phyloP scores from a whole-genome alignment of 64 coral and sea anemone species.

The Dendrophyllia cribrosa region DNA sequence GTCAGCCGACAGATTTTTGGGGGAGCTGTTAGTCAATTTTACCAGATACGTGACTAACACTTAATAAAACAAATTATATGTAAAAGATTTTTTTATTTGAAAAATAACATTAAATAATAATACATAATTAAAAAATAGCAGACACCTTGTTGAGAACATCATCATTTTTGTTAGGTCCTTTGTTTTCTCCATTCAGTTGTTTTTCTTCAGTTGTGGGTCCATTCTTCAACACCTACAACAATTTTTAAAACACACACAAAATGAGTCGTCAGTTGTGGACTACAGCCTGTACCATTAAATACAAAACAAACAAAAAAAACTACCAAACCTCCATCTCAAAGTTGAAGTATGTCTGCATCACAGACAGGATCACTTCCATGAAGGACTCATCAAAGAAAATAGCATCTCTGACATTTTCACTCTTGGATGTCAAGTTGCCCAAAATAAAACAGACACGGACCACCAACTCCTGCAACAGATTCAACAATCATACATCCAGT shows the following conservation, averaged over 20 bases:
- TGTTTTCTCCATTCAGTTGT: slow-evolving; percentile 55
- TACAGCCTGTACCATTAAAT: not conserved
- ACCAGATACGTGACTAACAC: too few relatives aligned
- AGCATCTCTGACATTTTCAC: slow-evolving; percentile 72
- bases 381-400: slow-evolving; percentile 75
- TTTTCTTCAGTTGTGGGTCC: slow-evolving; percentile 17
- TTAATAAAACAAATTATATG: too few relatives aligned
- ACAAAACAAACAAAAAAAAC: not conserved
- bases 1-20: too few relatives aligned
- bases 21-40: too few relatives aligned
- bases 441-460: slow-evolving; percentile 93
- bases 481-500: not conserved
- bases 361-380: slow-evolving; percentile 71
- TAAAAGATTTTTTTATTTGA: too few relatives aligned
- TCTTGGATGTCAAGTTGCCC: slow-evolving; percentile 97
- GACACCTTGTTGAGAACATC: slow-evolving; percentile 95
- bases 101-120: not conserved
- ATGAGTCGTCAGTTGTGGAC: not conserved
- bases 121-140: not conserved
- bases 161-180: slow-evolving; percentile 67
- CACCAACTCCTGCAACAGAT: slow-evolving; percentile 79
- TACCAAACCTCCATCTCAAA: slow-evolving; percentile 65
- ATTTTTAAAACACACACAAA: not conserved
- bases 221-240: slow-evolving; percentile 24
- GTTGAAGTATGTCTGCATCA: slow-evolving; percentile 90